These are phyloP conservation scores for Pyrochroa serraticornis DNA, from an alignment of 2,888 invertebrate species.

Conservation along the genomic window DNA sequence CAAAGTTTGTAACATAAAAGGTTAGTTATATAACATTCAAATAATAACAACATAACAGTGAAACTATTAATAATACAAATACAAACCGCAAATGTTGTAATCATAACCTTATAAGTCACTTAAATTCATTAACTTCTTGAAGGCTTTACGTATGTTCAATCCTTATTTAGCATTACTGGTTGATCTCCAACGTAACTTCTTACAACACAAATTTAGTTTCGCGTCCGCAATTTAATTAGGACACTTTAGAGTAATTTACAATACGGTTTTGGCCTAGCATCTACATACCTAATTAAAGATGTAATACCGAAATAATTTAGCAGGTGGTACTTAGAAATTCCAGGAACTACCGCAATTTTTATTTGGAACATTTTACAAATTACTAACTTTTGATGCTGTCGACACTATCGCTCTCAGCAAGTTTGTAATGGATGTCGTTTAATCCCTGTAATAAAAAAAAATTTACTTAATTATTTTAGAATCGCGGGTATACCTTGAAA, in stretches of 20 bases:
- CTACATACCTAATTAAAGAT: too few species aligned
- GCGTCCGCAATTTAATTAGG: background rate
- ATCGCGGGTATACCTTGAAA: slow-evolving; percentile 59
- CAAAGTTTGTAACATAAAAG: slow-evolving; percentile 7
- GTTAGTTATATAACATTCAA: slow-evolving; percentile 3
- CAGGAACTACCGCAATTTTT: background rate
- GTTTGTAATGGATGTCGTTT: slow-evolving; percentile 7
- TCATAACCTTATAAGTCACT: slow-evolving; percentile 14
- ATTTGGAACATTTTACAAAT: background rate
- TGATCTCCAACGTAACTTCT: slow-evolving; percentile 2
- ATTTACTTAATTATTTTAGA: background rate
- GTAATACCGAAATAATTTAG: too few species aligned
- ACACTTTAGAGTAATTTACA: background rate
- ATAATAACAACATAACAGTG: background rate
- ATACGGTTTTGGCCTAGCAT: too few species aligned
- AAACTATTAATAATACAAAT: too few species aligned
- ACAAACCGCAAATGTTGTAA: background rate
- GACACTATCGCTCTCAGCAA: slow-evolving; percentile 9
- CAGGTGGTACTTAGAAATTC: background rate
- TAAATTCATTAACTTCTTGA: slow-evolving; percentile 17
- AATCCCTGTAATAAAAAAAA: slow-evolving; percentile 1
- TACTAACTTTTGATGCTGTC: slow-evolving; percentile 16
- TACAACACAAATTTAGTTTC: slow-evolving; percentile 7
- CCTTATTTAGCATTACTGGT: slow-evolving; percentile 14
- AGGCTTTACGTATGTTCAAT: slow-evolving; percentile 14